These are phyloP conservation scores for Campoplex nolae DNA, from an alignment of 2,888 invertebrate species.

Conservation along the genomic window DNA sequence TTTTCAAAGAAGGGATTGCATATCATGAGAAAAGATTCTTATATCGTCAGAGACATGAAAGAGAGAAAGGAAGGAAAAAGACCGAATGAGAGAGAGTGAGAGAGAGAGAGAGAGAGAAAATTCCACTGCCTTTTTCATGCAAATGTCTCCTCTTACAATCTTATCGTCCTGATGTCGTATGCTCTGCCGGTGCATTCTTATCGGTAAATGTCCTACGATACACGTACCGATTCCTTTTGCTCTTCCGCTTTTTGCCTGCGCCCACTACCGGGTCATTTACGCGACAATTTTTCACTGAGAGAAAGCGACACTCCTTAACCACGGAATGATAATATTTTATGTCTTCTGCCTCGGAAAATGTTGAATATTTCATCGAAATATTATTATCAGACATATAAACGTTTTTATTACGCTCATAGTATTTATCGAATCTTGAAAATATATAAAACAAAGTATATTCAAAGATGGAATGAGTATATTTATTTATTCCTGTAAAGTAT, in stretches of 20 bases:
- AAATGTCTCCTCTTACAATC: slow-evolving; percentile 70
- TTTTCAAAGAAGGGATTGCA: slow-evolving; percentile 28
- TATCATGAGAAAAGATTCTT: slow-evolving; percentile 26
- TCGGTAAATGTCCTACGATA: slow-evolving; percentile 71
- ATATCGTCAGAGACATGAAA: slow-evolving; percentile 19
- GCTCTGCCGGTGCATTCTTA: slow-evolving; percentile 71
- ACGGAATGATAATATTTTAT: slow-evolving; percentile 41
- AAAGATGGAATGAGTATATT: no score
- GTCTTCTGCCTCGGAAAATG: slow-evolving; percentile 1
- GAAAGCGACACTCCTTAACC: slow-evolving; percentile 1
- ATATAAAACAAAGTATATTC: no score
- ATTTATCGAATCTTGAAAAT: no score
- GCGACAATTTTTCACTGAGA: slow-evolving; percentile 32
- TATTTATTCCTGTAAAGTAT: not conserved
- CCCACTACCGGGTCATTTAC: slow-evolving; percentile 55
- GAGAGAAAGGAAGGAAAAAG: slow-evolving; percentile 29
- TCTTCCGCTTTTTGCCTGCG: slow-evolving; percentile 70
- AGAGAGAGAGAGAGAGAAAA: slow-evolving; percentile 52
- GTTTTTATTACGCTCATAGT: not conserved
- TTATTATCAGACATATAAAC: not conserved
- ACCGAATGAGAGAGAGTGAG: slow-evolving; percentile 33
- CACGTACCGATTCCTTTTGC: slow-evolving; percentile 69
- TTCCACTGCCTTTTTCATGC: slow-evolving; percentile 67
- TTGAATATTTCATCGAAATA: not conserved
- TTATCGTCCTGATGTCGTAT: slow-evolving; percentile 71